Percentiles rank a stretch among this genome's conserved stretches.
Conservation (phyloP, 2,797 vertebrate genomes). For the Intellagama lesueurii region DNA sequence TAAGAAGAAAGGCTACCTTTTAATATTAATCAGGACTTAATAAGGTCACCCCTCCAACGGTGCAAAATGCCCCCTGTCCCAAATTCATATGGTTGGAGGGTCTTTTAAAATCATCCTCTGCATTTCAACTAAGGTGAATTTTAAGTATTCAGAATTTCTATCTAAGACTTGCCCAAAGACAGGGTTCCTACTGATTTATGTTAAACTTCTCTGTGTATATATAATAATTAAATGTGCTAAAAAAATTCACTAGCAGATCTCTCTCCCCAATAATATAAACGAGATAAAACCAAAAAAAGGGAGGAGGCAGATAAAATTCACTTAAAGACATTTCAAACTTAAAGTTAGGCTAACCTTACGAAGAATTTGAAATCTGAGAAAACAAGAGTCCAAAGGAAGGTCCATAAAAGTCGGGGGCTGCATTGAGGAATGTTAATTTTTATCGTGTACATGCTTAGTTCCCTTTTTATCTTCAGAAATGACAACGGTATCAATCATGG, state of each 20-base stretch:
- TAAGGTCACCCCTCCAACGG: background rate
- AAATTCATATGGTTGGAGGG: background rate
- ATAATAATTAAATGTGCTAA: background rate
- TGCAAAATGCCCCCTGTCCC: background rate
- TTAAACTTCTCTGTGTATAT: background rate
- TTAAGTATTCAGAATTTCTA: background rate
- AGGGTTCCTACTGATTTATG: background rate
- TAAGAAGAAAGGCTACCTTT: constrained; percentile 17
- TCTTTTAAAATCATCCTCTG: constrained; percentile 8
- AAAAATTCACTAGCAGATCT: background rate
- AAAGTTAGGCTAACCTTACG: constrained; percentile 5
- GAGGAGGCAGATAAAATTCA: background rate
- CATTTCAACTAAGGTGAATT: constrained; percentile 21
- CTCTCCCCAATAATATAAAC: background rate
- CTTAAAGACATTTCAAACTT: background rate
- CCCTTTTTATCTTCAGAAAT: background rate
- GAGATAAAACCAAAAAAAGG: too few species aligned
- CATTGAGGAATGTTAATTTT: constrained; percentile 8
- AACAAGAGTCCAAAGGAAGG: background rate
- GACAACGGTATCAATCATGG: constrained; percentile 1
- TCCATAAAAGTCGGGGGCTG: background rate
- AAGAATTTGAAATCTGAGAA: background rate
- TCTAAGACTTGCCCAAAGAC: background rate
- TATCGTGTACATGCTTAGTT: background rate
- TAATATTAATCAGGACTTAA: constrained; percentile 28